phyloP scores from a whole-genome alignment of 2,888 invertebrate genomes.

The Sesia bembeciformis region DNA sequence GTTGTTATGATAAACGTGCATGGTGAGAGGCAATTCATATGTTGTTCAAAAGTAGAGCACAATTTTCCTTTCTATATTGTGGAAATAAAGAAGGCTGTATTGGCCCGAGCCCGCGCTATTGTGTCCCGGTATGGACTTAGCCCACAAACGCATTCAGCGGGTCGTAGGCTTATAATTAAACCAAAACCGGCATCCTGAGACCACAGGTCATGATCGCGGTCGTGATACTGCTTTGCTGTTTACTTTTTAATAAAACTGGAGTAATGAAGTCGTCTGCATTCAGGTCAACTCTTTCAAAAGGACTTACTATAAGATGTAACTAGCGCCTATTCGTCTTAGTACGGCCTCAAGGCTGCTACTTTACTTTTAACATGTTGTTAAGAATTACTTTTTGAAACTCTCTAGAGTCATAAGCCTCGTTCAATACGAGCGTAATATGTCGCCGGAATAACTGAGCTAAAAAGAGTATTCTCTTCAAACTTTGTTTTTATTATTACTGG shows the following conservation, averaged over 20 bases:
- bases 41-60: conserved; percentile 2
- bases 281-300: neutral
- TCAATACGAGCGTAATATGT: too few species aligned
- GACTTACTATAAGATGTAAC: neutral
- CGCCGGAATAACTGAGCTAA: too few species aligned
- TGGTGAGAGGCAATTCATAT: neutral
- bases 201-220: neutral
- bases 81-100: conserved; percentile 43
- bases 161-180: neutral
- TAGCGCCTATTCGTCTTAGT: neutral
- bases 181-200: neutral
- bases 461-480: neutral
- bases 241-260: conserved; percentile 20
- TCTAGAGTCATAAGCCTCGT: too few species aligned
- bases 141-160: neutral
- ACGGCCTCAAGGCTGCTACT: too few species aligned
- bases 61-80: conserved; percentile 28
- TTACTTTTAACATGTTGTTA: too few species aligned
- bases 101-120: conserved; percentile 38
- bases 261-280: neutral
- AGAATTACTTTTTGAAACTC: too few species aligned
- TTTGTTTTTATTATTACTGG: conserved; percentile 18
- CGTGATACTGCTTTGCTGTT: conserved; percentile 11
- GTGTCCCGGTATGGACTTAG: conserved; percentile 19
- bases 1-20: neutral